A percentile compares a stretch with the other conserved stretches of the same genome.
Conservation (phyloP, 2,888 invertebrate species). For the Drosophila merina region DNA sequence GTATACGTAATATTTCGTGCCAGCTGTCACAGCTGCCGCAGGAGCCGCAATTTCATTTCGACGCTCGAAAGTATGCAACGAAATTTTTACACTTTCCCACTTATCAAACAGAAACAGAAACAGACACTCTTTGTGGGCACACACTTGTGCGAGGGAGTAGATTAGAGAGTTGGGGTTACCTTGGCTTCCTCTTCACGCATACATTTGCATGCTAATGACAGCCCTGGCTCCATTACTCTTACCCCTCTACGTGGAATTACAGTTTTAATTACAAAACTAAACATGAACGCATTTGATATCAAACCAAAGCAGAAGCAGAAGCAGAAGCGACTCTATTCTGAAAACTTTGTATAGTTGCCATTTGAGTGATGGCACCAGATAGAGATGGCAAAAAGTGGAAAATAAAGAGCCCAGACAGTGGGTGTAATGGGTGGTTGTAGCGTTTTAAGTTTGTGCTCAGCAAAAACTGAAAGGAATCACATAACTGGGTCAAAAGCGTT, state of each 20-base stretch:
- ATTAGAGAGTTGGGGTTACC: slow-evolving; percentile 42
- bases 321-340: slow-evolving; percentile 37
- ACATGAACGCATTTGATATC: slow-evolving; percentile 76
- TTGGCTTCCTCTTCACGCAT: slow-evolving; percentile 61
- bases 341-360: slow-evolving; percentile 23
- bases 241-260: slow-evolving; percentile 55
- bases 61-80: slow-evolving; percentile 70
- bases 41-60: slow-evolving; percentile 52
- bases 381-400: background rate
- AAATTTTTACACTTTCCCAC: slow-evolving; percentile 52
- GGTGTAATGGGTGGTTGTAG: slow-evolving; percentile 6
- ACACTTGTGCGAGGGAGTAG: slow-evolving; percentile 12
- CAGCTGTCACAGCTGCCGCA: slow-evolving; percentile 33
- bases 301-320: slow-evolving; percentile 38
- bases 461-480: slow-evolving; percentile 23
- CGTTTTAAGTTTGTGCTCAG: slow-evolving; percentile 12
- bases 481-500: slow-evolving; percentile 38
- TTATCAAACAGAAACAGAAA: slow-evolving; percentile 57
- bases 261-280: slow-evolving; percentile 75
- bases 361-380: slow-evolving; percentile 22
- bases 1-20: slow-evolving; percentile 19
- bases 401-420: background rate
- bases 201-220: slow-evolving; percentile 72
- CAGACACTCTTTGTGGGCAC: slow-evolving; percentile 41
- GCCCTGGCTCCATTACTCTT: background rate